Base-by-base conservation (phyloP, 1,140 invertebrate species). In the Leptoteleia sp. region DNA sequence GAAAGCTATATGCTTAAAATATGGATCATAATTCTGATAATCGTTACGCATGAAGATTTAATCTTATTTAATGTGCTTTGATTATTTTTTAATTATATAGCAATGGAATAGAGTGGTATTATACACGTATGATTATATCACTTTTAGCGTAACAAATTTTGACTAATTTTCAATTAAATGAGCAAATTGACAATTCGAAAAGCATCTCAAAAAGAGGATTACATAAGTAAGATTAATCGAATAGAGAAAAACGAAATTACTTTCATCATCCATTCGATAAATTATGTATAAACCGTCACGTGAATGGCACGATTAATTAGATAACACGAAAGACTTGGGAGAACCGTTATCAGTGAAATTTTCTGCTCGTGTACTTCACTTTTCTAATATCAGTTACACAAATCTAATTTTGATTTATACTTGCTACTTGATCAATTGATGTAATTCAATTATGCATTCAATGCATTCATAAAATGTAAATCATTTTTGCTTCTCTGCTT, bases 321-420 rank as follows among this genome's bases (percentile, higher is more conserved):
- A 13, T 11, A 37, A 13, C 62, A 27, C 12, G 62, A 47, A 55
- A 29, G n/a, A 55, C 4, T 38, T n/a, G 15, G 4, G 12, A 48
- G 50, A 47, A 55, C 50, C 64, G 64, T 57, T 68, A 68, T 68
- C 64, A 57, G 64, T 68, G 64, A 68, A 68, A 68, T 68, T 67
- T 40, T 9, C 22, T 65, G 38, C 43, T 64, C 50, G 54, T 65
- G 38, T 54, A 54, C 38, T 68, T 55, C 50, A 54, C 64, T 55
- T 47, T 68, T 47, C 38, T 38, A n/a, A n/a, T n/a, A 50, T 27
- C 59, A 13, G 31, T 12, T 22, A 22, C 19, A 13, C 48, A n/a
- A 35, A 37, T 33, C 27, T 35, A 37, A 17, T 35, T 52, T 50
- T 9, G 8, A 16, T 3, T 40, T 40, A 7, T 11, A 6, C n/a